Conservation (phyloP, 1,140 invertebrate genomes). For the Drosophila pseudoananassae region DNA sequence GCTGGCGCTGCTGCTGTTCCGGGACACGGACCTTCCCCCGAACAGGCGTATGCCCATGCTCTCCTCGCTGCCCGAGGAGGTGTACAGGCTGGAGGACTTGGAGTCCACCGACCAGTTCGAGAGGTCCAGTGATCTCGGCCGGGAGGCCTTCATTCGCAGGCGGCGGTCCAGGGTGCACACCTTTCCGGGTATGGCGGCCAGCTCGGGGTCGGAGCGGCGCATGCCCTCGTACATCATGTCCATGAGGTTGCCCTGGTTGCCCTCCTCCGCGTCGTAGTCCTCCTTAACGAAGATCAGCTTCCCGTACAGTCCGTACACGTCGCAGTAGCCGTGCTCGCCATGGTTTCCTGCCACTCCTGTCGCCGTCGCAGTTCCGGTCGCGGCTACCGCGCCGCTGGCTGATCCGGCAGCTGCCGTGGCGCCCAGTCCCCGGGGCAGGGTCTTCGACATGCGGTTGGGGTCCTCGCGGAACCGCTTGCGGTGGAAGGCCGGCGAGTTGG, state of each 20-base stretch:
- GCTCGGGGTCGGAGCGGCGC: constrained; percentile 91
- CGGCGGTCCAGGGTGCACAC: constrained; percentile 91
- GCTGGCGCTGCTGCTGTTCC: constrained; percentile 90
- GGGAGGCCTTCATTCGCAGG: constrained; percentile 91
- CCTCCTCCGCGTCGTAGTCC: constrained; percentile 92
- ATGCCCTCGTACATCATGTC: constrained; percentile 90
- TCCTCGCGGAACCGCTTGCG: constrained; percentile 88
- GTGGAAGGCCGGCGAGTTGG: constrained; percentile 89
- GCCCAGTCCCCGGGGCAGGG: constrained; percentile 89
- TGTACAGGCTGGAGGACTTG: constrained; percentile 91
- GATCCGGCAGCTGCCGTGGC: constrained; percentile 62
- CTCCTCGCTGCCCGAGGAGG: constrained; percentile 92
- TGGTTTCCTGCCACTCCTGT: constrained; percentile 85
- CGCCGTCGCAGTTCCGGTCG: constrained; percentile 82
- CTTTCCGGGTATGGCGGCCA: constrained; percentile 91
- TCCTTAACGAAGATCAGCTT: constrained; percentile 94
- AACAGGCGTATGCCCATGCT: constrained; percentile 88
- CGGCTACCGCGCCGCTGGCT: constrained; percentile 27
- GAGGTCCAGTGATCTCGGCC: constrained; percentile 92
- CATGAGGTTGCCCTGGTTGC: constrained; percentile 86
- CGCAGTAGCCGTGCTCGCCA: constrained; percentile 88
- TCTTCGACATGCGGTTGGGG: constrained; percentile 89
- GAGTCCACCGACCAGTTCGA: constrained; percentile 95
- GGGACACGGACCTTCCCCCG: constrained; percentile 86
- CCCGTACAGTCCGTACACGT: constrained; percentile 95